phyloP scores from a whole-genome alignment of 2,113 vertebrate species.

The Ceratotherium simum region DNA sequence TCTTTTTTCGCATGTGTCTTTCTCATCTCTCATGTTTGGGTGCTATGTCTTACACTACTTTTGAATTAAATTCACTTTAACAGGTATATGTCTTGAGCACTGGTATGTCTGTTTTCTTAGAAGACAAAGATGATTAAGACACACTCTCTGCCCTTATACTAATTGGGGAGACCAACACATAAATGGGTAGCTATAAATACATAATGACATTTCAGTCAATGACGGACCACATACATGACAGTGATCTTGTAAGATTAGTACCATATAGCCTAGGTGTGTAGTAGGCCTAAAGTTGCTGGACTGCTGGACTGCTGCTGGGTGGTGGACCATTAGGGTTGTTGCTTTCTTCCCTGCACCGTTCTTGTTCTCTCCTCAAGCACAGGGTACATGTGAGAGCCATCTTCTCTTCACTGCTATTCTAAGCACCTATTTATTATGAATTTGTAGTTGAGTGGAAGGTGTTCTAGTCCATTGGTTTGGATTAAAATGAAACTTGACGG shows the following conservation, averaged over 20 bases:
- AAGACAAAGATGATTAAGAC: not conserved
- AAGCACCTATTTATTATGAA: not conserved
- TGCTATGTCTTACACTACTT: not conserved
- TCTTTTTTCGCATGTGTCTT: not conserved
- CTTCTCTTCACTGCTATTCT: not conserved
- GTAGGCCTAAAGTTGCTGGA: no score
- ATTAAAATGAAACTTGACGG: conserved; percentile 30
- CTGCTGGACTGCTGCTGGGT: rapidly evolving
- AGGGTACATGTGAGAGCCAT: not conserved
- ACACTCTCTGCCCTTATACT: not conserved
- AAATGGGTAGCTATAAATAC: not conserved
- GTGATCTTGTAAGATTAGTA: no score
- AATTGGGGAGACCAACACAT: not conserved
- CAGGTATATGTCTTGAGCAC: not conserved
- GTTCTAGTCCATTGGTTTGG: not conserved
- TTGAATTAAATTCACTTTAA: not conserved
- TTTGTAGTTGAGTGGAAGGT: not conserved
- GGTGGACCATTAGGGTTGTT: not conserved
- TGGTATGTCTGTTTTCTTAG: not conserved
- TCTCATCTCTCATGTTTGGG: not conserved
- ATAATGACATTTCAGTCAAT: no score
- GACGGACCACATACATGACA: no score
- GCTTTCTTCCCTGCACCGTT: rapidly evolving
- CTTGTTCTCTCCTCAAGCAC: not conserved
- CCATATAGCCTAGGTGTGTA: no score